phyloP scores from a whole-genome alignment of 2,113 vertebrate species.

The Tringa solitaria region DNA sequence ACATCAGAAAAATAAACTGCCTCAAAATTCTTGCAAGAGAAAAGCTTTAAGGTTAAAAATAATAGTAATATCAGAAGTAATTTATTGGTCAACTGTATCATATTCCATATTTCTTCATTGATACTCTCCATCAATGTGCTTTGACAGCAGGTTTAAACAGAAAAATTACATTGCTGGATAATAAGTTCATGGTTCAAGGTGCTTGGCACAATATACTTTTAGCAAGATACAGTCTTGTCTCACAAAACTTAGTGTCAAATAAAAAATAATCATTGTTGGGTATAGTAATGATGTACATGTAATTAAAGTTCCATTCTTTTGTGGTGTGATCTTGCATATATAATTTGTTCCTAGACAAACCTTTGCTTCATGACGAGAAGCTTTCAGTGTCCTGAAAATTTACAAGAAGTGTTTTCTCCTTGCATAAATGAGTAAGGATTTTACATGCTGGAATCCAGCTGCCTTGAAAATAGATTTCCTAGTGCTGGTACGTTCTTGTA shows the following conservation, averaged over 20 bases:
- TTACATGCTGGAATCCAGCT: background rate
- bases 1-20: background rate
- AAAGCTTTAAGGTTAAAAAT: background rate
- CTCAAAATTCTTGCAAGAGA: background rate
- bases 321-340: background rate
- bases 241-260: background rate
- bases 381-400: constrained; percentile 1
- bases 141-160: background rate
- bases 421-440: background rate
- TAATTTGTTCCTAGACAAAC: background rate
- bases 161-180: background rate
- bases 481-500: background rate
- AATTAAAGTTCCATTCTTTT: background rate
- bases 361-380: background rate
- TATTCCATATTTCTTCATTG: background rate
- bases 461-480: constrained; percentile 14
- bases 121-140: background rate
- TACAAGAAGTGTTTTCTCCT: background rate
- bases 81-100: background rate
- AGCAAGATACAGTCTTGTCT: background rate
- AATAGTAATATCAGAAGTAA: background rate
- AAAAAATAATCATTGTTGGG: background rate
- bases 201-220: background rate
- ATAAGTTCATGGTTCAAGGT: background rate
- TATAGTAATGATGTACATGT: background rate